Evolutionary conservation across 2,797 vertebrate genomes (phyloP).

Genomic region (Enteromius anoplus): DNA sequence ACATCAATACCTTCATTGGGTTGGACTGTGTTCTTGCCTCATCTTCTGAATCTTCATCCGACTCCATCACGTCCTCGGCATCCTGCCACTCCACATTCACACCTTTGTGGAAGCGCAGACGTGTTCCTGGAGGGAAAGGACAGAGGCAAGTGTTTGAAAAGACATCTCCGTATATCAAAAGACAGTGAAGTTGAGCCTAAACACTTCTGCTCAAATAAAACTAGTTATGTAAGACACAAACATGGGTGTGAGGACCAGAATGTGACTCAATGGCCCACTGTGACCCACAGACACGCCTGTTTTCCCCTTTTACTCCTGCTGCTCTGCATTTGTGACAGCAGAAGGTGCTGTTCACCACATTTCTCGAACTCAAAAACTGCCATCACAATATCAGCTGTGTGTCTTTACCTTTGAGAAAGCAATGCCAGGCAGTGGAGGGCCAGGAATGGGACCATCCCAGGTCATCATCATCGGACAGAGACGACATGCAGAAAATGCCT

Average conservation of each 20-base stretch:
- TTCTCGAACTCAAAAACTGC: constrained; percentile 31
- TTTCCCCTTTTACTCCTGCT: constrained; percentile 35
- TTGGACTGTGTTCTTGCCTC: constrained; percentile 76
- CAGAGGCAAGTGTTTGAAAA: background rate
- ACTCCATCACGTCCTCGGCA: constrained; percentile 89
- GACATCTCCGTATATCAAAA: background rate
- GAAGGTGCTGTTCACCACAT: constrained; percentile 37
- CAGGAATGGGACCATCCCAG: constrained; percentile 98
- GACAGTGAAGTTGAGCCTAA: background rate
- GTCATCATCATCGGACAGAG: constrained; percentile 97
- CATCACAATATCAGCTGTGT: background rate
- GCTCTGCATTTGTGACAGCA: constrained; percentile 41
- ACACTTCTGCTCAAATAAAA: background rate
- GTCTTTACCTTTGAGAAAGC: constrained; percentile 93
- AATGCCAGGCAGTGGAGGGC: constrained; percentile 97
- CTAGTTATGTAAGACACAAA: background rate
- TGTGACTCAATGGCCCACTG: constrained; percentile 19
- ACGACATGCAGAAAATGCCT: constrained; percentile 95
- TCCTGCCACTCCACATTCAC: constrained; percentile 93
- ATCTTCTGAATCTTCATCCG: constrained; percentile 84
- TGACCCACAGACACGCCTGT: constrained; percentile 47
- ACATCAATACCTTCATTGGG: constrained; percentile 71
- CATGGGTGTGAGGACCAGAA: constrained; percentile 9
- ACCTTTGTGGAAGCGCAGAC: constrained; percentile 94
- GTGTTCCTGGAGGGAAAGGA: constrained; percentile 82